Percentiles rank a stretch among this genome's conserved stretches.
Evolutionary conservation across 2,113 vertebrate genomes (phyloP).

Genomic region (Setophaga petechia): DNA sequence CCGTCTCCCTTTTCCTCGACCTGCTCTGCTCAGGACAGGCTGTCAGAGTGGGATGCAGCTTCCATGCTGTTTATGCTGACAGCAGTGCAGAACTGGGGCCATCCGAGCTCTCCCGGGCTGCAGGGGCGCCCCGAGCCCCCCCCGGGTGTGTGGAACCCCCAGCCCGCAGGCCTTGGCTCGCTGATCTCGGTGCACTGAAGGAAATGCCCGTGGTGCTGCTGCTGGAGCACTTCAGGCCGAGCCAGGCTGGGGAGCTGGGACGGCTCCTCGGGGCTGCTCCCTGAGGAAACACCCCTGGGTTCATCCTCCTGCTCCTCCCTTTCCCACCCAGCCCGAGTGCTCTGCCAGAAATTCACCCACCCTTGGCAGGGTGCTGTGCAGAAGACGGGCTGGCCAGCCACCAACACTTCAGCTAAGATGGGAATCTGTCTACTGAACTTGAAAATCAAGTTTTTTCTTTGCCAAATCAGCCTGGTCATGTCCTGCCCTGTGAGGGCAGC

Average conservation of each 20-base stretch:
- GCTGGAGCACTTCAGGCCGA: background rate
- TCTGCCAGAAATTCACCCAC: background rate
- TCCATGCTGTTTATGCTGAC: background rate
- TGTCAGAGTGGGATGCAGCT: background rate
- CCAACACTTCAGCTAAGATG: fast-evolving
- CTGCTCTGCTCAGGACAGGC: background rate
- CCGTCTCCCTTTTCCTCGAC: fast-evolving
- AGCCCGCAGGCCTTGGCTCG: fast-evolving
- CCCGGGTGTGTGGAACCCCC: fast-evolving
- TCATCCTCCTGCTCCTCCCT: background rate
- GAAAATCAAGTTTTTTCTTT: fast-evolving
- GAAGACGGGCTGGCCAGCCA: background rate
- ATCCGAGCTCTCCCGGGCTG: no score
- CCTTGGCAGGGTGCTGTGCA: fast-evolving
- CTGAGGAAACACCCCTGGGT: background rate
- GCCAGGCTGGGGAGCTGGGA: background rate
- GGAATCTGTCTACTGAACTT: background rate
- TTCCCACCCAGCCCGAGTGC: fast-evolving
- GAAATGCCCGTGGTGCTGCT: background rate
- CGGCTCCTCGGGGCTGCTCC: background rate
- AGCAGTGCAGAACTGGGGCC: fast-evolving
- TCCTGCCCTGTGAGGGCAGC: background rate
- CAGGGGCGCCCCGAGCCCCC: background rate
- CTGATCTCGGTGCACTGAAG: background rate
- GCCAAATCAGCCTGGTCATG: fast-evolving